A percentile compares a stretch with the other conserved stretches of the same genome.
phyloP scores from a whole-genome alignment of 1,140 invertebrate genomes.

The Holotrichia oblita region DNA sequence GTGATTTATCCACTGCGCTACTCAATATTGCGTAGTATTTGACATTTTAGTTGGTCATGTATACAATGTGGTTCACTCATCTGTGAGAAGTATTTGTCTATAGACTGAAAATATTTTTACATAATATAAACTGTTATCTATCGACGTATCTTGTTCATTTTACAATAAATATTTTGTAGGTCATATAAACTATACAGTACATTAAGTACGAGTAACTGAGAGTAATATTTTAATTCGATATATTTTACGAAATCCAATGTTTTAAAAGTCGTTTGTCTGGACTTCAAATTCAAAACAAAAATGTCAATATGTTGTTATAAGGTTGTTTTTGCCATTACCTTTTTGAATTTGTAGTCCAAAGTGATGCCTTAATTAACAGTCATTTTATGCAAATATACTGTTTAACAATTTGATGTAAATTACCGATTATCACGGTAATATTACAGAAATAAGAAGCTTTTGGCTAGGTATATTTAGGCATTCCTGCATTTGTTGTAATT shows the following conservation, averaged over 20 bases:
- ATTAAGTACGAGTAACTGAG: not conserved
- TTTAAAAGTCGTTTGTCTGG: not conserved
- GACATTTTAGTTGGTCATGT: constrained; percentile 14
- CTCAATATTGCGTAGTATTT: constrained; percentile 18
- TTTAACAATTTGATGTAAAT: not conserved
- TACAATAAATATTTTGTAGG: constrained; percentile 40
- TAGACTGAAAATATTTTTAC: constrained; percentile 58
- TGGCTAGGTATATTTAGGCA: not conserved
- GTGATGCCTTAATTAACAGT: not conserved
- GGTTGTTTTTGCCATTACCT: constrained; percentile 7
- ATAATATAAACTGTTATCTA: constrained; percentile 51
- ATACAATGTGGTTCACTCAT: constrained; percentile 42
- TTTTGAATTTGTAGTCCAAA: constrained; percentile 23
- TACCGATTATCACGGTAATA: not conserved
- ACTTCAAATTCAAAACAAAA: constrained; percentile 26
- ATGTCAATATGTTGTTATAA: constrained; percentile 10
- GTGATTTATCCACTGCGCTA: no score
- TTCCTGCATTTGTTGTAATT: constrained; percentile 7
- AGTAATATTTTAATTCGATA: constrained; percentile 19
- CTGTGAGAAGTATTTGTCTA: constrained; percentile 46
- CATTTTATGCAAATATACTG: not conserved
- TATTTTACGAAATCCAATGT: not conserved
- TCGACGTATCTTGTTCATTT: constrained; percentile 39
- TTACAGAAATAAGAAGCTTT: not conserved
- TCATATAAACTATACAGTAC: not conserved